Percentiles rank a stretch among this genome's conserved stretches.
These are phyloP conservation scores for Sclerurus mexicanus DNA, from an alignment of 2,113 vertebrate species.

Conservation along the genomic window DNA sequence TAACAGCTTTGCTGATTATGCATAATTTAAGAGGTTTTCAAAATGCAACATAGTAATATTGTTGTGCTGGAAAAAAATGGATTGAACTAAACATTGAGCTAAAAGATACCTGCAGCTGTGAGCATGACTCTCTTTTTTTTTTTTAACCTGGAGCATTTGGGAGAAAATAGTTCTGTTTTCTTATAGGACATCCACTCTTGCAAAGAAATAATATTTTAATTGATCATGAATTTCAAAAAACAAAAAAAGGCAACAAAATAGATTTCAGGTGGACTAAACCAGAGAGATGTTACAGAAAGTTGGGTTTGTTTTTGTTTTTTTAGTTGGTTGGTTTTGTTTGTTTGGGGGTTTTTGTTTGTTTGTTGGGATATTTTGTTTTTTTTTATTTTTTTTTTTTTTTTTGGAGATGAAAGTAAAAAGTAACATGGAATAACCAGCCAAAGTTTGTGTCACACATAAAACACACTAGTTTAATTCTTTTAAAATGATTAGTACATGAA, in stretches of 20 bases:
- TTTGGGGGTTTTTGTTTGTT: background rate
- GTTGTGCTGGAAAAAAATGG: background rate
- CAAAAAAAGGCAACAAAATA: background rate
- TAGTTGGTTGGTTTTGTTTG: background rate
- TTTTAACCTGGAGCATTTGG: background rate
- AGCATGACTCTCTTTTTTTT: fast-evolving
- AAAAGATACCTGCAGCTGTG: background rate
- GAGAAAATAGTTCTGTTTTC: background rate
- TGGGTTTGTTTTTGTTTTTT: background rate
- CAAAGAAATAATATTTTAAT: background rate
- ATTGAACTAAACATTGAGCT: background rate
- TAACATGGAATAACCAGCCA: background rate
- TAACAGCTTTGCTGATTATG: constrained; percentile 53
- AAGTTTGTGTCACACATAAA: background rate
- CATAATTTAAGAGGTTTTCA: constrained; percentile 37
- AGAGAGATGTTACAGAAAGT: background rate
- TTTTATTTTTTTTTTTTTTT: background rate
- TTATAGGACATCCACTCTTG: background rate
- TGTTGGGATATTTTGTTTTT: background rate
- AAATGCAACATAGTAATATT: background rate
- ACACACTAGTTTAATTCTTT: background rate
- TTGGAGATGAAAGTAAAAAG: background rate
- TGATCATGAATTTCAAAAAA: background rate
- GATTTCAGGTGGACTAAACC: background rate
- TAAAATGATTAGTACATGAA: background rate